Evolutionary conservation across 1,140 invertebrate species (phyloP), one percentile per base, ranked within the genome.

Genomic region (Aphidius gifuensis): DNA sequence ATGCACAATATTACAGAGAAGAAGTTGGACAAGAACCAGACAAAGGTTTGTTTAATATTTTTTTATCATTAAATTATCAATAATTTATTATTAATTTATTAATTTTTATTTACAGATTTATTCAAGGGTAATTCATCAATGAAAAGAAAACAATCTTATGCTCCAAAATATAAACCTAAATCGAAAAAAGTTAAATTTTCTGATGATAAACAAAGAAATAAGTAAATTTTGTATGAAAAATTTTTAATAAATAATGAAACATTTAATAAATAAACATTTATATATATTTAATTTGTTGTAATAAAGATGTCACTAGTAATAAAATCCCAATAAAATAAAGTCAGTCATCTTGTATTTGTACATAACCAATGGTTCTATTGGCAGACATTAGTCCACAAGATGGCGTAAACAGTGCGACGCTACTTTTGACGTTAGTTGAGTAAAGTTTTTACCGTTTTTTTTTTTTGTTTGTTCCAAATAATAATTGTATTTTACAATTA

Each of bases 11-110:
- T 82, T 96, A 92, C 75, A 83, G 87, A 64, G 79, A 92, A 67
- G 93, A 94, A 85, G 91, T 96, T 38, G 93, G 93, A 50, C 85
- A 89, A 64, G 90, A 93, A 71, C 93, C 92, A 5, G 92, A 94
- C 65, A 83, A 88, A 84, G 90, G 88, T 88, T 84, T 53, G 51
- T 64, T 58, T 43, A 9, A 40, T 16, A 9, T 21, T 44, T 8
- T 53, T 32, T 32, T 32, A 32, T 32, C 23, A 32, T 51, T 32
- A 38, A 2, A 11, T 51, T 51, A 51, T 9, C 38, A 9, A 9
- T 32, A 51, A 8, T 11, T 32, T 38, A 32, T 5, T 11, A 9
- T 9, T 4, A 5, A 32, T 51, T 51, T 32, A 23, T 39, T n/a
- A n/a, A 32, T 11, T 32, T 5, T 50, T 60, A 5, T 32, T 38